Evolutionary conservation across 1,140 invertebrate species (phyloP), one percentile per base, ranked within the genome.

Genomic region (Drosophila neocordata): DNA sequence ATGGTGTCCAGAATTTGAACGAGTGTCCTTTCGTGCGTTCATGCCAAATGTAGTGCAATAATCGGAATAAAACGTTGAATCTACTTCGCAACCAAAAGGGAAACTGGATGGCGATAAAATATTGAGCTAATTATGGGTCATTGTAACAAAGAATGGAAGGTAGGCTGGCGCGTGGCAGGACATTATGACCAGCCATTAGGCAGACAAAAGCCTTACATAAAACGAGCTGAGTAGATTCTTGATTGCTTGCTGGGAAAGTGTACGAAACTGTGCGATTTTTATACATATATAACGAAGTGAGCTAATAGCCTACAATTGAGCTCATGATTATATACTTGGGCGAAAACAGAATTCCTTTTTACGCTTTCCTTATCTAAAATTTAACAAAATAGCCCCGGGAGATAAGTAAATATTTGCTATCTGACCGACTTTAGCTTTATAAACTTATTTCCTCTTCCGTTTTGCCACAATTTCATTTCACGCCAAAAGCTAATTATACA

Each of bases 41-140:
- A 70, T 64, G 65, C 68, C 63, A 70, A 82, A 79, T 87, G 68
- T 60, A 78, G 74, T 87, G 77, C 78, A 81, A 81, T 75, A 87
- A 87, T 82, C 68, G 53, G 65, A 62, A 69, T 69, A 44, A 72
- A 81, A 74, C 60, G 48, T 27, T 12, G 48, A 61, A 51, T 58
- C 41, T 48, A 48, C 18, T 3, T 15, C 15, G 41, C 15, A 20
- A 5, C 41, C 2, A 20, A 15, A 2, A 9, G 41, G 41, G 8
- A 5, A 48, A 38, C 37, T 0, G 41, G 41, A 48, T 20, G 41
- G n/a, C 18, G 41, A 9, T 20, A 20, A 48, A 48, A 56, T 31
- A 56, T 35, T 13, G 27, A 34, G 53, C 53, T 56, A 56, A 56
- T 56, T 56, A 56, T 56, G 34, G 53, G 53, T 56, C 53, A 56